Conservation (phyloP, 2,797 vertebrate genomes). For the Taeniopygia guttata region DNA sequence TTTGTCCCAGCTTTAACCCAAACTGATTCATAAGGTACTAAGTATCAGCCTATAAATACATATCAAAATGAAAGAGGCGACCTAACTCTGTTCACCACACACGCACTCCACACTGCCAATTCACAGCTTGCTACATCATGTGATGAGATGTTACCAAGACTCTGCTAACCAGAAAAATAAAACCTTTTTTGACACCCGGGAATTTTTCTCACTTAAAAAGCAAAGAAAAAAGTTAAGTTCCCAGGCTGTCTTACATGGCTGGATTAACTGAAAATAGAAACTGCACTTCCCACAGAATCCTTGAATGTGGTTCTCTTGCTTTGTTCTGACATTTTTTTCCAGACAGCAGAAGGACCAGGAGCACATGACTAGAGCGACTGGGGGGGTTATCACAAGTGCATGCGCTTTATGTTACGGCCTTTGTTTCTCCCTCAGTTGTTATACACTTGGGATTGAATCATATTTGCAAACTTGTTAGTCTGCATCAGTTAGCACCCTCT, state of each 20-base stretch:
- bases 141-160: constrained; percentile 29
- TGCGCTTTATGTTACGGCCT: constrained; percentile 52
- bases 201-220: constrained; percentile 10
- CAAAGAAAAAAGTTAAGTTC: background rate
- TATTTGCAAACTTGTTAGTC: constrained; percentile 62
- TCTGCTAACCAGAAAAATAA: constrained; percentile 8
- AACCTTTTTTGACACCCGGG: background rate
- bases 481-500: constrained; percentile 45
- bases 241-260: background rate
- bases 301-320: constrained; percentile 19
- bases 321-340: constrained; percentile 61
- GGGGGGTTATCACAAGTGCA: constrained; percentile 48
- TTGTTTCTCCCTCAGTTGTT: constrained; percentile 36
- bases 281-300: background rate
- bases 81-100: background rate
- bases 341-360: constrained; percentile 59
- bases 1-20: background rate
- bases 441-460: constrained; percentile 29
- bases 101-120: background rate
- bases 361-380: constrained; percentile 53
- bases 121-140: constrained; percentile 36
- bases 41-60: background rate
- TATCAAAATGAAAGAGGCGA: background rate
- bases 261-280: background rate
- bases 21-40: background rate